phyloP scores from a whole-genome alignment of 2,888 invertebrate species.

The Lasioglossum lativentre region DNA sequence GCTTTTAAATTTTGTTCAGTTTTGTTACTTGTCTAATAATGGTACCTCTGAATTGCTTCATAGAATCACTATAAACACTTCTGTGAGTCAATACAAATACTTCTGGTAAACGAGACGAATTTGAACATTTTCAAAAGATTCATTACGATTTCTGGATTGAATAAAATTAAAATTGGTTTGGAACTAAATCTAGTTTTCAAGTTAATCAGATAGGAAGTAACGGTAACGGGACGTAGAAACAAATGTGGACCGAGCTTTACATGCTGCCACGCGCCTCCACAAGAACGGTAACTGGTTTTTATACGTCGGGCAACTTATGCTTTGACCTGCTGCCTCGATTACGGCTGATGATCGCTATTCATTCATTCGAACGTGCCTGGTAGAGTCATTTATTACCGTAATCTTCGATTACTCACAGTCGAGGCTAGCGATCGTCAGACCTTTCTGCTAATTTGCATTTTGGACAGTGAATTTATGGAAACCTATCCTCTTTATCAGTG shows the following conservation, averaged over 20 bases:
- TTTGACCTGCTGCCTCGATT: not conserved
- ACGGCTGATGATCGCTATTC: not conserved
- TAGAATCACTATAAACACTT: too few species aligned
- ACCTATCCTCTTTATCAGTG: not conserved
- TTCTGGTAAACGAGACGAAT: not conserved
- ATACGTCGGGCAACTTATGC: not conserved
- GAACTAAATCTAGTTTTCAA: not conserved
- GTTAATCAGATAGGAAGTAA: not conserved
- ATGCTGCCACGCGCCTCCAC: not conserved
- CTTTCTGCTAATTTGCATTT: not conserved
- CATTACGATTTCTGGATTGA: not conserved
- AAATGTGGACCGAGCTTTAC: not conserved
- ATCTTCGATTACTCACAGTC: not conserved
- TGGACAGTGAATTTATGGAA: not conserved
- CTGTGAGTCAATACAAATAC: not conserved
- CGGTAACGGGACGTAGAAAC: not conserved
- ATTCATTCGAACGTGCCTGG: not conserved
- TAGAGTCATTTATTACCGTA: not conserved
- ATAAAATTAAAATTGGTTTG: not conserved
- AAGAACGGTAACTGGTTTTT: constrained; percentile 39
- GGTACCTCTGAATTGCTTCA: too few species aligned
- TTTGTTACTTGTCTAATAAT: too few species aligned
- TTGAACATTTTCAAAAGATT: not conserved
- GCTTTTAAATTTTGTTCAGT: too few species aligned
- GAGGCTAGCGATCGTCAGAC: not conserved